Percentiles rank a stretch among this genome's conserved stretches.
Evolutionary conservation across 1,140 invertebrate species (phyloP).

Genomic region (Heliothis subflexa): DNA sequence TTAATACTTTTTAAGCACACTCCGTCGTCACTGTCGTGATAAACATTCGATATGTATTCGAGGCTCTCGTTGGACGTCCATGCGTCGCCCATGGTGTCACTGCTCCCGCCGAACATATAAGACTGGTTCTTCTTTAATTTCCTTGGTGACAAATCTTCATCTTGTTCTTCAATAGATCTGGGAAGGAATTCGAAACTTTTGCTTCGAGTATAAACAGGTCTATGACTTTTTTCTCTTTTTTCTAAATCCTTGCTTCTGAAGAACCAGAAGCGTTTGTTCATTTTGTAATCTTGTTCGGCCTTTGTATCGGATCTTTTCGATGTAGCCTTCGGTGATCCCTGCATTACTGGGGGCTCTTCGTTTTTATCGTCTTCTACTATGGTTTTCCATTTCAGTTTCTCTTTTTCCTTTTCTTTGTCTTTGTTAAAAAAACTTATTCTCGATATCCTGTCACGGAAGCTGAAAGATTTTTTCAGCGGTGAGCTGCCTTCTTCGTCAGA

Average conservation of each 20-base stretch:
- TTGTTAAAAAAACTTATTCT: constrained; percentile 73
- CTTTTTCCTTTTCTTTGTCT: constrained; percentile 77
- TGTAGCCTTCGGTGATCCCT: constrained; percentile 28
- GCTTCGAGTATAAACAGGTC: constrained; percentile 74
- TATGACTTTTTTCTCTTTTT: constrained; percentile 59
- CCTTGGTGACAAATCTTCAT: constrained; percentile 49
- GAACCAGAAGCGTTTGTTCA: constrained; percentile 78
- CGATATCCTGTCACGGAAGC: constrained; percentile 76
- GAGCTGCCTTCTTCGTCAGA: constrained; percentile 66
- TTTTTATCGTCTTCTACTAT: constrained; percentile 67
- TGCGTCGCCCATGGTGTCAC: constrained; percentile 66
- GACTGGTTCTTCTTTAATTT: constrained; percentile 65
- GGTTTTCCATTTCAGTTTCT: constrained; percentile 70
- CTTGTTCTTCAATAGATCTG: constrained; percentile 67
- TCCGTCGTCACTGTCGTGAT: constrained; percentile 72
- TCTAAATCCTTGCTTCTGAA: constrained; percentile 73
- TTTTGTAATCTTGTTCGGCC: constrained; percentile 66
- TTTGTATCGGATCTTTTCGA: constrained; percentile 43
- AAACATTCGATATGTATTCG: constrained; percentile 71
- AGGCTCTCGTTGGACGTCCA: constrained; percentile 71
- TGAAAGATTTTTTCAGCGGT: constrained; percentile 77
- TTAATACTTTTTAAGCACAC: constrained; percentile 77
- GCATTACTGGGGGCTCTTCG: constrained; percentile 29
- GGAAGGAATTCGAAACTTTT: constrained; percentile 83
- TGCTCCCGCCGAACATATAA: constrained; percentile 71